These are phyloP conservation scores for Gasteruption jaculator DNA, from an alignment of 2,888 invertebrate species.

Conservation along the genomic window DNA sequence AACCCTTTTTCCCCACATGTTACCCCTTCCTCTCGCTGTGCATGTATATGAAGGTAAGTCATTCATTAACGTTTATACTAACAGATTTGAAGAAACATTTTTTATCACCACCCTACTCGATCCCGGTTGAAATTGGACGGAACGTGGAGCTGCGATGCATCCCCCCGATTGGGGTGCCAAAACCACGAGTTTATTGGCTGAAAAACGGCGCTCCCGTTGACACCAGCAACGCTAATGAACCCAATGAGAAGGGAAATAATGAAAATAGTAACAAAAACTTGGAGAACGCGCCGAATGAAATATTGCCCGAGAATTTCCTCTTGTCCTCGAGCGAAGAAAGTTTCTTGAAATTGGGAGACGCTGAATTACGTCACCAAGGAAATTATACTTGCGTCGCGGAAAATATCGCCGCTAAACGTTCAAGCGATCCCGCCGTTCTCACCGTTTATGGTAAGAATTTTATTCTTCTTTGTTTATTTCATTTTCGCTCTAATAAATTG, in stretches of 20 bases:
- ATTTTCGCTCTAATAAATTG: too few relatives aligned
- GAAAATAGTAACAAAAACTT: constrained; percentile 17
- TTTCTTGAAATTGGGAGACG: constrained; percentile 77
- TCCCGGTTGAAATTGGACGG: constrained; percentile 73
- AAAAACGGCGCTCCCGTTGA: constrained; percentile 70
- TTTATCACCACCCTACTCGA: constrained; percentile 71
- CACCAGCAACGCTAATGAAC: constrained; percentile 56
- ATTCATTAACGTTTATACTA: constrained; percentile 32
- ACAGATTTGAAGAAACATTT: constrained; percentile 85
- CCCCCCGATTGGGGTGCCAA: constrained; percentile 79
- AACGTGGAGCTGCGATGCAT: constrained; percentile 80
- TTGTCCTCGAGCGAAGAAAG: constrained; percentile 67
- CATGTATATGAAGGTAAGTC: not conserved
- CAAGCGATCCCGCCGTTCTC: constrained; percentile 77
- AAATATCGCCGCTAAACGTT: constrained; percentile 79
- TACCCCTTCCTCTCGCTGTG: constrained; percentile 12
- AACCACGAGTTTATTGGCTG: constrained; percentile 78
- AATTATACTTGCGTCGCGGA: constrained; percentile 93
- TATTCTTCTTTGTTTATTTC: too few relatives aligned
- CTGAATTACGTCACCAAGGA: constrained; percentile 72
- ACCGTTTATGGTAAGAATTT: constrained; percentile 74
- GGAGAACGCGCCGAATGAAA: constrained; percentile 27
- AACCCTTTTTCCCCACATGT: constrained; percentile 8
- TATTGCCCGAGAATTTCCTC: constrained; percentile 54
- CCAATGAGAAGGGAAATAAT: too few relatives aligned